Evolutionary conservation across 2,797 vertebrate species (phyloP).

Genomic region (Chelonia mydas): DNA sequence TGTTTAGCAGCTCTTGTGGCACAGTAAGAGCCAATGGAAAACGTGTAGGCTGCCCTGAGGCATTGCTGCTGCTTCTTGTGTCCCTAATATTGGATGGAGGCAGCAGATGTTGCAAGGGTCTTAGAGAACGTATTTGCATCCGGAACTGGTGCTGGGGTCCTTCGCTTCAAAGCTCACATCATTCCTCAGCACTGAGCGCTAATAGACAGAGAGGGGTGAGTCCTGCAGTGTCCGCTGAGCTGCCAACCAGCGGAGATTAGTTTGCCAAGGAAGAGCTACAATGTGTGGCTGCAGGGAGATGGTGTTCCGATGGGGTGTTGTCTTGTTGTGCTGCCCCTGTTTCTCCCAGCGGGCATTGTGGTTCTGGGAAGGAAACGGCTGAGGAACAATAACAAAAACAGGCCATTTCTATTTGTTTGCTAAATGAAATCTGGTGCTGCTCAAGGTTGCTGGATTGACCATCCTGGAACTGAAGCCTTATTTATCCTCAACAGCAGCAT

Average conservation of each 20-base stretch:
- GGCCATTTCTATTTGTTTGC: background rate
- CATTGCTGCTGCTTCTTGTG: background rate
- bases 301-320: background rate
- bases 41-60: background rate
- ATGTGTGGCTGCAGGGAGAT: background rate
- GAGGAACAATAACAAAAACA: background rate
- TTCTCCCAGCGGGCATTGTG: background rate
- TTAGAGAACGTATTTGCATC: accelerated
- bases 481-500: background rate
- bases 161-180: background rate
- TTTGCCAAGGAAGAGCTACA: background rate
- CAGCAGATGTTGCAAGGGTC: background rate
- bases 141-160: background rate
- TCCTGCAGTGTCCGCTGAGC: background rate
- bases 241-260: background rate
- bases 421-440: background rate
- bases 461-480: background rate
- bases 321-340: background rate
- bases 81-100: background rate
- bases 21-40: background rate
- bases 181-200: background rate
- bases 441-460: background rate
- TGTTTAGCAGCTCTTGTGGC: slow-evolving; percentile 22
- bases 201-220: background rate
- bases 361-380: background rate